Evolutionary conservation across 64 coral and sea anemone species (phyloP).

Genomic region (Pachyseris speciosa): DNA sequence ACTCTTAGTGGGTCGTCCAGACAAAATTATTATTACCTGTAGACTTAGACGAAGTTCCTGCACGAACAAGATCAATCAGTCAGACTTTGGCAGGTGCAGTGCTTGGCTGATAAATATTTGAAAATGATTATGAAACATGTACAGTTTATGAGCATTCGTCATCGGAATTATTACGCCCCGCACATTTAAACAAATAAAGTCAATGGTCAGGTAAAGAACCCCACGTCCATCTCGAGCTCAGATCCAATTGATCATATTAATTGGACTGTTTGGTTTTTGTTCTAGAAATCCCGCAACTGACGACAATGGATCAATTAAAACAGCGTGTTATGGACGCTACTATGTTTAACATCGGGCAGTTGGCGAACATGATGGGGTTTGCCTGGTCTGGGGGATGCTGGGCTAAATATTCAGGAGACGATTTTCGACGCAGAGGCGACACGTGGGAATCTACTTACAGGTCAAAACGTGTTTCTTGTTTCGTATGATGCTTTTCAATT

Average conservation of each 20-base stretch:
- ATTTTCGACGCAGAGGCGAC: slow-evolving; percentile 60
- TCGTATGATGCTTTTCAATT: too few species aligned
- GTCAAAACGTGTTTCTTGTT: neutral
- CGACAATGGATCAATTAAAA: slow-evolving; percentile 37
- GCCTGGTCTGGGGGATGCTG: slow-evolving; percentile 67
- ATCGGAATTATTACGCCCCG: too few species aligned
- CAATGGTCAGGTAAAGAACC: too few species aligned
- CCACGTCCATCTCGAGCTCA: neutral
- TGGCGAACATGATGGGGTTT: slow-evolving; percentile 63
- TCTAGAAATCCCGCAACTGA: slow-evolving; percentile 42
- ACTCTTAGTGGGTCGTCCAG: too few species aligned
- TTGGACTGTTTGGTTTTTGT: neutral
- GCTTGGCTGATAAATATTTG: neutral
- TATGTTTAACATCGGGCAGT: slow-evolving; percentile 36
- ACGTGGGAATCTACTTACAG: slow-evolving; percentile 67
- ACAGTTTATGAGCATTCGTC: too few species aligned
- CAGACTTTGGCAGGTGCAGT: too few species aligned
- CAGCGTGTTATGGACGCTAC: slow-evolving; percentile 78
- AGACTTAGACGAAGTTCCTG: too few species aligned
- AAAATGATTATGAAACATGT: too few species aligned
- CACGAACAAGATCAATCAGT: too few species aligned
- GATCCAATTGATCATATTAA: neutral
- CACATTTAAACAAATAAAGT: too few species aligned
- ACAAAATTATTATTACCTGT: too few species aligned
- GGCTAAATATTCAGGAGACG: slow-evolving; percentile 37